phyloP scores from a whole-genome alignment of 2,113 vertebrate species.

The Aythya baeri region DNA sequence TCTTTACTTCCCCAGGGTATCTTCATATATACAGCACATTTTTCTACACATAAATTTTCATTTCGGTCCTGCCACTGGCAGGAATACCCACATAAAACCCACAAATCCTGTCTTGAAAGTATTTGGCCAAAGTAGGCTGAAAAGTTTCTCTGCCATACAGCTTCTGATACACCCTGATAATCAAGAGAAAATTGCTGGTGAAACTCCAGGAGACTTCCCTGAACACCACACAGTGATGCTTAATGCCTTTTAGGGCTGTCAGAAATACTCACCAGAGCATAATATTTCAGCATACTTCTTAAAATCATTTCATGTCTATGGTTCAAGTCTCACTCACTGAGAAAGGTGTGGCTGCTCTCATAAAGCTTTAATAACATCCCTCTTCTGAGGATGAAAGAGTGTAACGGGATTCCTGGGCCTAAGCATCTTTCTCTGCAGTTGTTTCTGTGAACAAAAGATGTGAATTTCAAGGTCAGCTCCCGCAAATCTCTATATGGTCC shows the following conservation, averaged over 20 bases:
- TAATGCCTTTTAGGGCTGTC: background rate
- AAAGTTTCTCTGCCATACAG: constrained; percentile 7
- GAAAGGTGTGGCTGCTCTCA: background rate
- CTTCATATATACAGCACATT: background rate
- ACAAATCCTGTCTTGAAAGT: background rate
- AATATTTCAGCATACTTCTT: background rate
- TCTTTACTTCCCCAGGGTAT: background rate
- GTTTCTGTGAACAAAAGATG: background rate
- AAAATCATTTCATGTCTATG: background rate
- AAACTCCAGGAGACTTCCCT: constrained; percentile 24
- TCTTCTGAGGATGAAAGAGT: background rate
- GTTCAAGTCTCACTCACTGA: background rate
- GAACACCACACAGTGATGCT: background rate
- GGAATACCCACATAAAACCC: background rate
- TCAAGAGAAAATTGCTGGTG: constrained; percentile 28
- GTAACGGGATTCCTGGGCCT: background rate
- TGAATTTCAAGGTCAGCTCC: background rate
- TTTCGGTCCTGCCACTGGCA: background rate
- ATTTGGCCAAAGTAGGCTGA: background rate
- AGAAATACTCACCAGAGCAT: background rate
- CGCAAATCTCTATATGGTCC: background rate
- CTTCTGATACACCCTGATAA: background rate
- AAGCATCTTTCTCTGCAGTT: background rate
- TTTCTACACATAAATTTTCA: background rate
- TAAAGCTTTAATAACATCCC: background rate